Evolutionary conservation across 1,140 invertebrate genomes (phyloP), one percentile per base, ranked within the genome.

Genomic region (Pachyrhynchus sulphureomaculatus): DNA sequence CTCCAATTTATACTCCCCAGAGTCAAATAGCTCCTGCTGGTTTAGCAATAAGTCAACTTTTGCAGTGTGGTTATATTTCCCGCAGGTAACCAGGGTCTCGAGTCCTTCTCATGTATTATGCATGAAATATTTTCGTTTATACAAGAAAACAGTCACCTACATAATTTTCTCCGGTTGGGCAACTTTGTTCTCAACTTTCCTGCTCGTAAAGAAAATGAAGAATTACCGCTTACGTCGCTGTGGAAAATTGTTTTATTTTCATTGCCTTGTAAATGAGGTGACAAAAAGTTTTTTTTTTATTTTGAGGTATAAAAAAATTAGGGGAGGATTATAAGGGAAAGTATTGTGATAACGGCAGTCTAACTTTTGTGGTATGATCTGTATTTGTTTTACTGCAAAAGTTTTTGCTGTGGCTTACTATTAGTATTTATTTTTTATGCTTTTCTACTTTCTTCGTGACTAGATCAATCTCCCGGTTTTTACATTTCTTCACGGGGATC

Each of bases 61-160:
- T 45, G 44, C 20, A 34, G 5, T 41, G 29, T 21, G 56, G 44
- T 45, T 59, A 42, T 59, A 59, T 59, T 59, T 59, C 56, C 56
- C 47, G 56, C 56, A 59, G 56, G 56, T 49, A 49, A 49, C 26
- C 21, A 6, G 17, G 26, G 34, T 49, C 36, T 59, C 36, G 24
- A n/a, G 56, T 59, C 56, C 56, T 26, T 51, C 47, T 72, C 69
- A 74, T 74, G 70, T 65, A 72, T 72, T 62, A 74, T 74, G 70
- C 72, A 74, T 72, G 65, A 54, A 65, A 70, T 69, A 72, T 74
- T 74, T 74, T 71, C 70, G 67, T 72, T 70, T 68, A 70, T 65
- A 67, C 55, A 59, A 48, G 62, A 69, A 71, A 71, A 71, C 69
- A 72, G 66, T 64, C 66, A 68, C 66, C 64, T 66, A 68, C 70